phyloP scores from a whole-genome alignment of 2,888 invertebrate species.

The Dynastes tityus region DNA sequence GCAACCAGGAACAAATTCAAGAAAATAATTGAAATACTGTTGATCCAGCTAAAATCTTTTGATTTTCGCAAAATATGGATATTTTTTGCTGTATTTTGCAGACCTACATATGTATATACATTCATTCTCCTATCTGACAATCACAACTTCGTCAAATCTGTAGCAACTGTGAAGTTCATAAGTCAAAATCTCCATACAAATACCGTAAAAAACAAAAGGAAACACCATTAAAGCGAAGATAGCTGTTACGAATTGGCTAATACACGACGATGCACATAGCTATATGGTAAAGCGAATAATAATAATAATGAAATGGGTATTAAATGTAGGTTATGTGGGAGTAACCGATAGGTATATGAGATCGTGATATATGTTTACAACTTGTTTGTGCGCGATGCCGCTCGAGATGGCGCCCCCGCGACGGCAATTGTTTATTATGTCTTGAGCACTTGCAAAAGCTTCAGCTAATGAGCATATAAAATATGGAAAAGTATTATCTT shows the following conservation, averaged over 20 bases:
- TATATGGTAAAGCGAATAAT: conserved; percentile 55
- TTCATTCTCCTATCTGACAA: too few relatives aligned
- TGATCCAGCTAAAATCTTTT: too few relatives aligned
- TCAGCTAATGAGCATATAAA: conserved; percentile 33
- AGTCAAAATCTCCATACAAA: neutral
- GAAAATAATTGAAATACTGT: too few relatives aligned
- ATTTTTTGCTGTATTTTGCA: too few relatives aligned
- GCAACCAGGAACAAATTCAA: too few relatives aligned
- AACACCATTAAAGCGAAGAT: conserved; percentile 10
- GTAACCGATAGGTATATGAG: conserved; percentile 53
- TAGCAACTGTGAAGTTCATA: too few relatives aligned
- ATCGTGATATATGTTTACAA: conserved; percentile 56
- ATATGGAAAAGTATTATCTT: neutral
- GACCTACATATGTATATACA: too few relatives aligned
- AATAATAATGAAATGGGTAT: conserved; percentile 55
- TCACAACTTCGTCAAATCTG: too few relatives aligned
- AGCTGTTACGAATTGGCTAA: neutral
- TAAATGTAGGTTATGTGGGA: conserved; percentile 55
- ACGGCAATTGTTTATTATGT: conserved; percentile 39
- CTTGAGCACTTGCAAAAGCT: conserved; percentile 35
- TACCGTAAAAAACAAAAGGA: conserved; percentile 6
- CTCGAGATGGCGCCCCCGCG: conserved; percentile 50
- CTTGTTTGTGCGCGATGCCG: conserved; percentile 55
- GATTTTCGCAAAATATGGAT: too few relatives aligned
- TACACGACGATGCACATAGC: conserved; percentile 24